Evolutionary conservation across 1,140 invertebrate species (phyloP), one percentile per base, ranked within the genome.

Genomic region (Spodoptera litura): DNA sequence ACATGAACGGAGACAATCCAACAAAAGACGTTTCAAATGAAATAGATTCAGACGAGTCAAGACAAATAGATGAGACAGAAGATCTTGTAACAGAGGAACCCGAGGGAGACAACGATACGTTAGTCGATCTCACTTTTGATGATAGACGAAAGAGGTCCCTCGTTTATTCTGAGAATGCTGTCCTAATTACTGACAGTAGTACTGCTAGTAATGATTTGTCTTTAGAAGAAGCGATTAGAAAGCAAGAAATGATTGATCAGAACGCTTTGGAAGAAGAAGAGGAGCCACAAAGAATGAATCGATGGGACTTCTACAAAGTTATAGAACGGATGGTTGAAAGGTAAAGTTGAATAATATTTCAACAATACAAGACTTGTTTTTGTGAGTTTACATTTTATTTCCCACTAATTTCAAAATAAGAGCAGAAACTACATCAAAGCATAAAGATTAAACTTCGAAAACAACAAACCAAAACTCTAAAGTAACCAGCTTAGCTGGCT

Each of bases 291-390:
- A 91, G 90, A 86, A 93, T 93, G 87, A 95, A 94, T 66, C 92
- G 96, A 91, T 96, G 96, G 95, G 95, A 96, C 85, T 95, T 96
- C 78, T 96, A 96, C 87, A 95, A 95, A 91, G 94, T 96, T 58
- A 85, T 96, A 55, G 95, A 96, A 82, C 92, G 95, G 68, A 94
- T 95, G 87, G 90, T 95, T 15, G 94, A 95, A 83, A 91, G 93
- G 91, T 95, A 87, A 82, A 62, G 52, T 49, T 20, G 25, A 25
- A 13, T 27, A 15, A 49, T 51, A 2, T 52, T 53, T 10, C 13
- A 2, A 38, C 38, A 44, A 44, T 44, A 6, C 9, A 9, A 44
- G 6, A 44, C 38, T 10, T 9, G 38, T 44, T 0, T 44, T 44
- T 44, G 38, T 8, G 6, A 4, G 8, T 44, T 44, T 5, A 10